Evolutionary conservation across 2,888 invertebrate genomes (phyloP).

Genomic region (Euphydryas editha): DNA sequence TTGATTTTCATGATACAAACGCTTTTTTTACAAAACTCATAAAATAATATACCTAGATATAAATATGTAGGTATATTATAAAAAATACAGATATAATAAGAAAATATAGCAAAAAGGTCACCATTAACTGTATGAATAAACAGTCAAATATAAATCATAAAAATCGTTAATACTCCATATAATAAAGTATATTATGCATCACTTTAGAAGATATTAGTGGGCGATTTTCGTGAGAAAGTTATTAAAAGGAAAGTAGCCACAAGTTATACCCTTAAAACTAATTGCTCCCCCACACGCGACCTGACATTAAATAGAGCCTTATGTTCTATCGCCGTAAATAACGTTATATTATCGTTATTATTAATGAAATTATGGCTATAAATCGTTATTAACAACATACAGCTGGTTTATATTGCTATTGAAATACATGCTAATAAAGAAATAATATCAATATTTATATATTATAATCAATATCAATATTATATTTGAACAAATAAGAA

Average conservation of each 20-base stretch:
- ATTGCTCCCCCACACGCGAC: constrained; percentile 38
- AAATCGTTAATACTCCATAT: too few relatives aligned
- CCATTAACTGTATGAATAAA: too few relatives aligned
- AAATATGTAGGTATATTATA: too few relatives aligned
- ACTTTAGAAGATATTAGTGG: constrained; percentile 1
- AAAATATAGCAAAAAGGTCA: too few relatives aligned
- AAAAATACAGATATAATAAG: too few relatives aligned
- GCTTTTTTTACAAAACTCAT: too few relatives aligned
- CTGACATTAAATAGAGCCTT: constrained; percentile 26
- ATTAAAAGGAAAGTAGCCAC: constrained; percentile 17
- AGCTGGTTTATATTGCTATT: not conserved
- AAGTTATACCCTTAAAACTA: constrained; percentile 25
- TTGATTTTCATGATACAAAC: too few relatives aligned
- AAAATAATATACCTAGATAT: too few relatives aligned
- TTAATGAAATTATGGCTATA: constrained; percentile 16
- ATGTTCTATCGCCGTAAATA: constrained; percentile 16
- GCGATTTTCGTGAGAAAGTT: constrained; percentile 13
- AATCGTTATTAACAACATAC: constrained; percentile 18
- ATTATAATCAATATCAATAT: too few relatives aligned
- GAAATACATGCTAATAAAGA: not conserved
- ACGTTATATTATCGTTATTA: constrained; percentile 38
- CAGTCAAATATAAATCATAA: not conserved
- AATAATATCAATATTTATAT: not conserved
- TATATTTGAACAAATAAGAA: too few relatives aligned
- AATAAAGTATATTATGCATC: not conserved